Evolutionary conservation across 2,797 vertebrate genomes (phyloP), one percentile per base, ranked within the genome.

Genomic region (Acanthopagrus latus): DNA sequence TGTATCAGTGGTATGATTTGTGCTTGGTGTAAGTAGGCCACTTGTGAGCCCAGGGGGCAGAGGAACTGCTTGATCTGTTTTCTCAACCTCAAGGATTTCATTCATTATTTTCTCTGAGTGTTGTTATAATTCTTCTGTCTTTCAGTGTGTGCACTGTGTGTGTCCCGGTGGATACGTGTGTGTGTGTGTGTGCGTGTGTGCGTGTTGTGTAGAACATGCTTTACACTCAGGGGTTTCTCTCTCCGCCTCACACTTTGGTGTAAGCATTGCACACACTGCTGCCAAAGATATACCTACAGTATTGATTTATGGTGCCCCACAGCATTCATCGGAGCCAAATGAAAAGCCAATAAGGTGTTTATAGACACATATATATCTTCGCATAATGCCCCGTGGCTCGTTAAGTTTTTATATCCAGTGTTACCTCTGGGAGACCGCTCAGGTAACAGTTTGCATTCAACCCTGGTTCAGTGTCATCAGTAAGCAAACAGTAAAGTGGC

Each of bases 271-370:
- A n/a, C 63, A 7, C 67, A 38, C 66, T 55, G 64, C 21, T 33
- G 68, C 63, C 67, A 52, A 84, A 74, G 70, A 74, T 65, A 64
- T 63, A 64, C 57, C 60, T 51, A 27, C 72, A 48, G 17, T 38
- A 81, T 63, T 74, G 86, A 90, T 86, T 88, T 70, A 83, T 41
- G 44, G 41, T 56, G 59, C 76, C 43, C 5, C 4, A 65, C 66
- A 11, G 38, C 74, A 69, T 83, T 87, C 78, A 81, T 87, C 18
- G 17, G 47, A 71, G 74, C 72, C 71, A 87, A 91, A 89, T 91
- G 83, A 86, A 91, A 90, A 89, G 79, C 82, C 83, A 84, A 84
- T 87, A 82, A 88, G 82, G 80, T 69, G 76, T 91, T 87, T 87
- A 86, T 87, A 80, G 82, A 89, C 67, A 76, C 60, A 69, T 76